Evolutionary conservation across 2,113 vertebrate species (phyloP), one percentile per base, ranked within the genome.

Genomic region (Isichthys henryi): DNA sequence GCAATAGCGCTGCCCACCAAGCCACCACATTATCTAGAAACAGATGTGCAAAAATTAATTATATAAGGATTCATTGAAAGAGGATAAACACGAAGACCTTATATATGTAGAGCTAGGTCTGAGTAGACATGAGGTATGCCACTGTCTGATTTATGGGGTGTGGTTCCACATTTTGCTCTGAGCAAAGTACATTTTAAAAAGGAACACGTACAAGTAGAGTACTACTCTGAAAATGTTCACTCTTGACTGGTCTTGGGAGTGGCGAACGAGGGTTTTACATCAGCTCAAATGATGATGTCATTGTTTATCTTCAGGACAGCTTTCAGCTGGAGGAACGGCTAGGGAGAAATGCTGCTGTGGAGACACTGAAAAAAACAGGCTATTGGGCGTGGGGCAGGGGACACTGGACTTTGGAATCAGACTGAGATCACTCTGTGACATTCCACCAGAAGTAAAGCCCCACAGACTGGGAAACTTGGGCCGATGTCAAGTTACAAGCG

Each of bases 251-350:
- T 50, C 88, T 49, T 93, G 92, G 93, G 91, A 89, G 92, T 92
- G 90, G 88, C 90, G 88, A 88, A 88, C 3, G n/a, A 88, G 23
- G 11, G 39, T 56, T 83, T 91, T 43, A 90, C 88, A 90, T 90
- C 91, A 90, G 39, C 87, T 35, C 52, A 88, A 86, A 87, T 92
- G 88, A 92, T 94, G 92, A 94, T 94, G 92, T 95, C 93, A 94
- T 93, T 90, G 90, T 88, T 70, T 48, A 46, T 90, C 84, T 45
- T 89, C 66, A 82, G 52, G n/a, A 90, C 80, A 91, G 86, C 50
- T 58, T 70, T 52, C 89, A 89, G 89, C 49, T 89, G 52, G 82
- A 88, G 87, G 89, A 92, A 93, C 89, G 92, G 90, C 86, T 90
- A 88, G 91, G 74, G 0, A 2, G 11, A 46, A 89, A 49, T 27